Evolutionary conservation across 2,888 invertebrate genomes (phyloP).

Genomic region (Acrobasis repandana): DNA sequence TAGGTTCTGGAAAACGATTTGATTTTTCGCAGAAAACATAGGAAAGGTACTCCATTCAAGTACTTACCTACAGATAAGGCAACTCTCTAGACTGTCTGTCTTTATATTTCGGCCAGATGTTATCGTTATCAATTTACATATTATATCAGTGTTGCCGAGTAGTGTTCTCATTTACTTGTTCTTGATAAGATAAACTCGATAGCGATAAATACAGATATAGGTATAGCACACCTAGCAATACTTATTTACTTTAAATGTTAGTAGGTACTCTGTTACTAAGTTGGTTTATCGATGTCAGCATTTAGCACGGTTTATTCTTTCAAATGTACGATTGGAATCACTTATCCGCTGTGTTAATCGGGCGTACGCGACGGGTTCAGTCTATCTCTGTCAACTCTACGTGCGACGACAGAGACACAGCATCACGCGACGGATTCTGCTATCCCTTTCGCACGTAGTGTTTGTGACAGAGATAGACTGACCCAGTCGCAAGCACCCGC

Average conservation of each 20-base stretch:
- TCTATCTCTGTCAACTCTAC: no score
- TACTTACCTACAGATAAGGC: not conserved
- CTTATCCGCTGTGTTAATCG: no score
- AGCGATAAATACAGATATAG: not conserved
- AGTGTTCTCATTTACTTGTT: conserved; percentile 16
- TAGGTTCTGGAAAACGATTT: no score
- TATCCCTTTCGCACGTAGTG: no score
- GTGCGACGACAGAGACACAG: no score
- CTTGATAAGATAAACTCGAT: conserved; percentile 10
- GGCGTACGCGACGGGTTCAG: no score
- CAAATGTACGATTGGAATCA: no score
- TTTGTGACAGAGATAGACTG: no score
- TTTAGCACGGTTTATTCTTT: no score
- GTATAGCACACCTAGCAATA: not conserved
- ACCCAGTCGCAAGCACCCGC: no score
- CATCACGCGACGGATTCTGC: no score
- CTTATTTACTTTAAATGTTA: not conserved
- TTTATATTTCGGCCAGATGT: conserved; percentile 6
- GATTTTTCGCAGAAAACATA: not conserved
- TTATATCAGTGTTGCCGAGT: conserved; percentile 15
- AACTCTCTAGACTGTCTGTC: conserved; percentile 17
- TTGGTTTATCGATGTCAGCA: not conserved
- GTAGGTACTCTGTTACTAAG: not conserved
- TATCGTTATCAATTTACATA: conserved; percentile 21
- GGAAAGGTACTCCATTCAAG: not conserved